These are phyloP conservation scores for Oreochromis tanganicae DNA, from an alignment of 2,113 vertebrate species.

Conservation along the genomic window DNA sequence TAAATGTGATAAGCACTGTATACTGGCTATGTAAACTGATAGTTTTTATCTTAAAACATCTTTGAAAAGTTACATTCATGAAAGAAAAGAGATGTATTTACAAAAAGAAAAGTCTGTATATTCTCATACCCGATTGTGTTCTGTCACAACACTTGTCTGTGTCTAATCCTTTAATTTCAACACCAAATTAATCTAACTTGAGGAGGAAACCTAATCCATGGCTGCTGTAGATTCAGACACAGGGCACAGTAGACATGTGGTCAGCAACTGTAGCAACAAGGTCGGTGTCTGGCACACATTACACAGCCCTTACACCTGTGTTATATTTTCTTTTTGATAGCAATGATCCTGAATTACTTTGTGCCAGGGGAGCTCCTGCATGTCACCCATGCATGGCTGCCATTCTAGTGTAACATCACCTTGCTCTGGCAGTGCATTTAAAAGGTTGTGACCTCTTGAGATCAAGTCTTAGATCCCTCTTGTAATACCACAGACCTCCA, in stretches of 20 bases:
- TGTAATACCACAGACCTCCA: slow-evolving; percentile 5
- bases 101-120: neutral
- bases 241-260: neutral
- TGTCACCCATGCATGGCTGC: neutral
- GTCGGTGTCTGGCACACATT: neutral
- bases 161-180: neutral
- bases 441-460: slow-evolving; percentile 25
- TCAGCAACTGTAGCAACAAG: neutral
- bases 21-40: neutral
- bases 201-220: neutral
- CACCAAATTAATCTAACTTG: neutral
- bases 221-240: neutral
- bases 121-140: neutral
- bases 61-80: neutral
- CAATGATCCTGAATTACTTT: neutral
- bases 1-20: neutral
- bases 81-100: neutral
- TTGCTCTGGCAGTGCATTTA: neutral
- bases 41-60: neutral
- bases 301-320: neutral
- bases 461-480: neutral
- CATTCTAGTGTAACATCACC: slow-evolving; percentile 15
- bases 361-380: neutral
- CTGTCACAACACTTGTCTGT: neutral
- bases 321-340: slow-evolving; percentile 7